phyloP scores from a whole-genome alignment of 2,113 vertebrate species.

The Prionailurus bengalensis region DNA sequence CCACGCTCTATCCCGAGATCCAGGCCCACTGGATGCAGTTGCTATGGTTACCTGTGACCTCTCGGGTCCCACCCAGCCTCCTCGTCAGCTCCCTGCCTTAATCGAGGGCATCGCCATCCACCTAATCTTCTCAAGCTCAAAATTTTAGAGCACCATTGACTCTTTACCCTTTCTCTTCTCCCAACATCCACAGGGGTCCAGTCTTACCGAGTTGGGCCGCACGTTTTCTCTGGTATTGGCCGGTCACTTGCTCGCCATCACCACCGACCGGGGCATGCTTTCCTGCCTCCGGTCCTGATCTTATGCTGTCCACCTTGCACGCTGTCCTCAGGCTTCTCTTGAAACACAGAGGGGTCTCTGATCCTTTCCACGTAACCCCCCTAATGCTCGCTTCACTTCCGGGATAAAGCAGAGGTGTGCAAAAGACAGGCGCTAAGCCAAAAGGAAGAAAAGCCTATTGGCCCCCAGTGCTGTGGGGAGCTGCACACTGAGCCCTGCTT shows the following conservation, averaged over 20 bases:
- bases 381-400: background rate
- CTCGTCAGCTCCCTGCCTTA: background rate
- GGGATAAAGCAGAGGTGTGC: background rate
- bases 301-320: background rate
- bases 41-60: too few relatives aligned
- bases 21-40: background rate
- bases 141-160: background rate
- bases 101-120: background rate
- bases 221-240: background rate
- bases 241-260: fast-evolving
- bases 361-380: fast-evolving
- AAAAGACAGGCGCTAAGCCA: background rate
- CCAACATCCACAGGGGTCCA: too few relatives aligned
- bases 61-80: background rate
- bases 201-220: fast-evolving
- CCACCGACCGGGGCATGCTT: background rate
- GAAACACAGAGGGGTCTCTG: background rate
- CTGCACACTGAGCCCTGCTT: background rate
- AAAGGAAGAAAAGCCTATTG: background rate
- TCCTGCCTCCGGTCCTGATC: background rate
- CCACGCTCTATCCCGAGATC: fast-evolving
- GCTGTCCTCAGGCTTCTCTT: background rate
- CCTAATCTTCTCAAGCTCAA: background rate
- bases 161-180: background rate
- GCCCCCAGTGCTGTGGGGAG: too few relatives aligned